Conservation (phyloP, 2,797 vertebrate genomes). For the Oreochromis mossambicus region DNA sequence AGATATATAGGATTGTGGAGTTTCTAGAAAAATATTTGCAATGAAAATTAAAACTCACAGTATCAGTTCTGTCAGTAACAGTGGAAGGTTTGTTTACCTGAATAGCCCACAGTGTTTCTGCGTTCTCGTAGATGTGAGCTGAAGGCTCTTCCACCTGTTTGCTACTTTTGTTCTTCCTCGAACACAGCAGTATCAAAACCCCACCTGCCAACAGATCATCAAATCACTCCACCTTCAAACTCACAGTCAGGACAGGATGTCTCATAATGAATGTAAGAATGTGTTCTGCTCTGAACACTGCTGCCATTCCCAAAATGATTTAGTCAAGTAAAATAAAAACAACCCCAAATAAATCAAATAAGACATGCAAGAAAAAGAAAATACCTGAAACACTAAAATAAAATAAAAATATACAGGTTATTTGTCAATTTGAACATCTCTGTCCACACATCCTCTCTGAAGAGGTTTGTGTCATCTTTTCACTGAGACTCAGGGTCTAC, state of each 20-base stretch:
- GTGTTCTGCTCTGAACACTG: not conserved
- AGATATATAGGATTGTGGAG: not conserved
- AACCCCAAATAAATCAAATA: accelerated
- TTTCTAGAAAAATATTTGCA: not conserved
- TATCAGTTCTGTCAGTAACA: not conserved
- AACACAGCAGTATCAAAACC: not conserved
- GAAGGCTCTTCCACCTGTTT: not conserved
- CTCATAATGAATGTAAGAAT: not conserved
- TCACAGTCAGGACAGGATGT: not conserved
- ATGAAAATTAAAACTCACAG: not conserved
- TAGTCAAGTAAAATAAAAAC: not conserved
- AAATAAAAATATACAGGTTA: not conserved
- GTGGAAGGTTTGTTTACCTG: not conserved
- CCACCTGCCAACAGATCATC: not conserved
- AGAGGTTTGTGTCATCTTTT: not conserved
- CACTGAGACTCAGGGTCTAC: not conserved
- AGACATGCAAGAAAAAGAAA: not conserved
- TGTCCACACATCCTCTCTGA: not conserved
- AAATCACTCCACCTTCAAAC: not conserved
- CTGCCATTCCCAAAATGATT: not conserved
- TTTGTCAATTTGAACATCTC: not conserved
- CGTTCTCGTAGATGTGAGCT: not conserved
- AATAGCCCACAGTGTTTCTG: not conserved
- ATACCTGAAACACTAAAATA: not conserved
- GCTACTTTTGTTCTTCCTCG: not conserved